A percentile compares a stretch with the other conserved stretches of the same genome.
Conservation (phyloP, 2,113 vertebrate genomes). For the Tonatia bakeri region DNA sequence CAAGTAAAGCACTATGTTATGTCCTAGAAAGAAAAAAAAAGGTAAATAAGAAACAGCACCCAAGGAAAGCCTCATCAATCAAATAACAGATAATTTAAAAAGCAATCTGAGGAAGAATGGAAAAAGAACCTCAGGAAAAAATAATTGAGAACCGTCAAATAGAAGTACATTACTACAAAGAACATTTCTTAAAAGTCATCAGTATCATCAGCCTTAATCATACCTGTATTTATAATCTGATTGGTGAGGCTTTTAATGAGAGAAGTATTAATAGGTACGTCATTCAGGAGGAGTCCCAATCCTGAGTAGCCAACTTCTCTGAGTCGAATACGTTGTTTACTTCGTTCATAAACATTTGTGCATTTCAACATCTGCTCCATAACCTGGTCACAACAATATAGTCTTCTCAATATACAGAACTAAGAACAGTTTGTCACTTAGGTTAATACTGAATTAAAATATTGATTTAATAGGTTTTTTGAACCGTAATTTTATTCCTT, state of each 20-base stretch:
- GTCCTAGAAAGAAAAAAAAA: not conserved
- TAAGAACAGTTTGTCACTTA: conserved; percentile 16
- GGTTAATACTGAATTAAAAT: not conserved
- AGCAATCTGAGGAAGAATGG: not conserved
- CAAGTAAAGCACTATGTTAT: not conserved
- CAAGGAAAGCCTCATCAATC: not conserved
- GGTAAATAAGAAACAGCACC: not conserved
- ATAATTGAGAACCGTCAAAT: not conserved
- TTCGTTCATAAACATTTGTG: conserved; percentile 96
- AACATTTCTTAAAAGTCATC: not conserved
- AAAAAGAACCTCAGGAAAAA: not conserved
- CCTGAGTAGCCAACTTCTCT: conserved; percentile 94
- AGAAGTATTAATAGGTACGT: conserved; percentile 85
- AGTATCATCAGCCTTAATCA: conserved; percentile 4
- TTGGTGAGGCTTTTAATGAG: conserved; percentile 92
- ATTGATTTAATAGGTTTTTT: not conserved
- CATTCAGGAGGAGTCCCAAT: conserved; percentile 92
- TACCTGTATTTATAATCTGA: conserved; percentile 93
- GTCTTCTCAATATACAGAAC: conserved; percentile 25
- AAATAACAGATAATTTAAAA: conserved; percentile 17
- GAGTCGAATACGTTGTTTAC: conserved; percentile 93
- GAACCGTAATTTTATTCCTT: not conserved
- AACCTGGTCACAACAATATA: conserved; percentile 81
- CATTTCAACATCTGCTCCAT: conserved; percentile 95
- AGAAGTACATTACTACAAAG: not conserved